Percentiles rank a stretch among this genome's conserved stretches.
These are phyloP conservation scores for Muscicapa adusta DNA, from an alignment of 2,113 vertebrate species.

Conservation along the genomic window DNA sequence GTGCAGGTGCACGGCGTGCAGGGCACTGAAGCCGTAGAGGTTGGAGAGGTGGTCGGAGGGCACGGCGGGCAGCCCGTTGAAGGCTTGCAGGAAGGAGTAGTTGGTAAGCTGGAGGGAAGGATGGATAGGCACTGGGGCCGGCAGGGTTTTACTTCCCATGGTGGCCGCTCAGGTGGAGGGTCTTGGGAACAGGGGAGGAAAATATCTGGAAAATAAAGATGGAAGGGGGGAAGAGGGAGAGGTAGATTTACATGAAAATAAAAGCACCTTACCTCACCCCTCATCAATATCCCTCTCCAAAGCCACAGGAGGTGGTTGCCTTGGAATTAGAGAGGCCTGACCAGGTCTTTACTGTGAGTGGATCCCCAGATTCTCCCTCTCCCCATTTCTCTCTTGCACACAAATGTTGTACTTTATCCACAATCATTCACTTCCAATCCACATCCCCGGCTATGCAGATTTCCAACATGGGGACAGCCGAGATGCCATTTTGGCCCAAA, in stretches of 20 bases:
- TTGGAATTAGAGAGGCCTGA: background rate
- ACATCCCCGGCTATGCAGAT: background rate
- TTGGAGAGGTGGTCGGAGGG: constrained; percentile 90
- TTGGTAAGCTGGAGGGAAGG: constrained; percentile 94
- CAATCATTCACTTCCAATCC: background rate
- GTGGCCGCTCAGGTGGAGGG: background rate
- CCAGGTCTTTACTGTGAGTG: fast-evolving
- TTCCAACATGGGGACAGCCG: fast-evolving
- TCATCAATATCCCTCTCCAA: background rate
- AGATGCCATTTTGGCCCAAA: background rate
- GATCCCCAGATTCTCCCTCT: background rate
- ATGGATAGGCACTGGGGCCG: constrained; percentile 93
- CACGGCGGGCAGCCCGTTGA: constrained; percentile 85
- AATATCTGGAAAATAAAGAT: constrained; percentile 50
- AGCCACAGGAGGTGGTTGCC: background rate
- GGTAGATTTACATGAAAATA: background rate
- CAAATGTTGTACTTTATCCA: background rate
- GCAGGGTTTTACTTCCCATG: constrained; percentile 97
- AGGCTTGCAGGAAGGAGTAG: constrained; percentile 93
- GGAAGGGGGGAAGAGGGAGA: background rate
- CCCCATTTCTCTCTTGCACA: background rate
- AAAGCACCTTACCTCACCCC: background rate
- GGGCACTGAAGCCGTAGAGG: constrained; percentile 92
- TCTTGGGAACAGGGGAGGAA: constrained; percentile 7
- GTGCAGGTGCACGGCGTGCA: constrained; percentile 94